Base-by-base conservation (phyloP, 2,888 invertebrate genomes). In the Macrosoma leucophasiata region DNA sequence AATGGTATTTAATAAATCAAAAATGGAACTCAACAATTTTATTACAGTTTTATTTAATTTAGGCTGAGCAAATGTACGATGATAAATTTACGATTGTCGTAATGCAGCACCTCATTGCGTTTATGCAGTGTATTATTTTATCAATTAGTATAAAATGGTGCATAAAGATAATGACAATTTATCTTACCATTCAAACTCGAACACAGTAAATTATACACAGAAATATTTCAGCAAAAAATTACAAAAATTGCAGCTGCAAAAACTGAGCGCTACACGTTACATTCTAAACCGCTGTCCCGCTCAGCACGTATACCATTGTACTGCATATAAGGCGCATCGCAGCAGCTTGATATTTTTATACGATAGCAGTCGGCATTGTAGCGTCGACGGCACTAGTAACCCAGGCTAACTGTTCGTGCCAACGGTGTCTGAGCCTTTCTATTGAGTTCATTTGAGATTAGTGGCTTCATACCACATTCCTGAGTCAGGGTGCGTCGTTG, bases 291-390 rank as follows among this genome's bases (percentile, higher is more conserved):
- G 25, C 24, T 38, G 63, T 71, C 63, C 74, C 65, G 70, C 73
- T 71, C 76, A 37, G 62, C 78, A 75, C 76, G 76, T 81, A 63
- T 50, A 39, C 77, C 72, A 82, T 82, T 82, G 81, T 82, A 52
- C 65, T 54, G 65, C 79, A 68, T 79, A 82, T 81, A 82, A 75
- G 82, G 81, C 56, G 46, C 38, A 57, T 54, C 50, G 70, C 64
- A 62, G 65, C 59, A 45, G 59, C 69, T 69, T 52, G 73, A 77
- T 77, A 81, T 81, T 81, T 81, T 81, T 81, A 78, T 79, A 72
- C 67, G 71, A 66, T 56, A 55, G 67, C 63, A 65, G 65, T 62
- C 61, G 53, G 67, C 71, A 72, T 79, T 79, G 79, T 78, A 56
- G 48, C 33, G 45, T 36, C 41, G 37, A 39, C 35, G 34, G 39